A percentile compares a stretch with the other conserved stretches of the same genome.
Conservation (phyloP, 1,140 invertebrate genomes). For the Galendromus occidentalis region DNA sequence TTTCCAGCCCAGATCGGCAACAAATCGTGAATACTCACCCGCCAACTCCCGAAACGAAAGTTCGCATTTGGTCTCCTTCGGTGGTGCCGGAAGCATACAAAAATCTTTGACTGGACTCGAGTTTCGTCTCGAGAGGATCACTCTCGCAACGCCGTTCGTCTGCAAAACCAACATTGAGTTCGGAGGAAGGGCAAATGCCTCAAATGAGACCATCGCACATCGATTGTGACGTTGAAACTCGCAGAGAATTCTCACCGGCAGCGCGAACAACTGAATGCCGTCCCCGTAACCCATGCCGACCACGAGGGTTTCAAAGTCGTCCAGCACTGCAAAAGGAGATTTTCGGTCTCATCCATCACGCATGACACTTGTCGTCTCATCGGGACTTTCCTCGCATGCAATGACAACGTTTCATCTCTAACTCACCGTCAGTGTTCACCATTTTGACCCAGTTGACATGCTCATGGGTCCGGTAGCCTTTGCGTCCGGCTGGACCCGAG, state of each 20-base stretch:
- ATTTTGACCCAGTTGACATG: conserved; percentile 6
- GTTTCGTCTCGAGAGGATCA: conserved; percentile 72
- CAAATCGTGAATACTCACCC: too few species aligned
- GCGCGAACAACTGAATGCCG: not conserved
- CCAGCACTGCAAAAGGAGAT: not conserved
- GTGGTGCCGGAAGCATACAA: conserved; percentile 57
- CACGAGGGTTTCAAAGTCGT: not conserved
- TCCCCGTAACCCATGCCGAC: conserved; percentile 2
- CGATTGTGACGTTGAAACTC: too few species aligned
- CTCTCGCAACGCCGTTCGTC: conserved; percentile 65
- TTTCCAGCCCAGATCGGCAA: too few species aligned
- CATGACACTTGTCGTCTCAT: not conserved
- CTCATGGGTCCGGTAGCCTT: not conserved
- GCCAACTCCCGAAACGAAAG: too few species aligned
- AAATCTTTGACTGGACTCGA: conserved; percentile 52
- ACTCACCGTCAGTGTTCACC: not conserved
- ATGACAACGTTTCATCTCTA: not conserved
- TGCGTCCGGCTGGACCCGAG: not conserved
- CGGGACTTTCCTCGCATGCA: not conserved
- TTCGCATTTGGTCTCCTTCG: conserved; percentile 19
- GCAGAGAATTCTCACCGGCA: not conserved
- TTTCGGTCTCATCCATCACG: not conserved
- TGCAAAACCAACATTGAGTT: conserved; percentile 21
- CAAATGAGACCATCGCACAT: too few species aligned
- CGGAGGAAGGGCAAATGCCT: too few species aligned